Base-by-base conservation (phyloP, 1,140 invertebrate species). In the Phenacoccus solenopsis region DNA sequence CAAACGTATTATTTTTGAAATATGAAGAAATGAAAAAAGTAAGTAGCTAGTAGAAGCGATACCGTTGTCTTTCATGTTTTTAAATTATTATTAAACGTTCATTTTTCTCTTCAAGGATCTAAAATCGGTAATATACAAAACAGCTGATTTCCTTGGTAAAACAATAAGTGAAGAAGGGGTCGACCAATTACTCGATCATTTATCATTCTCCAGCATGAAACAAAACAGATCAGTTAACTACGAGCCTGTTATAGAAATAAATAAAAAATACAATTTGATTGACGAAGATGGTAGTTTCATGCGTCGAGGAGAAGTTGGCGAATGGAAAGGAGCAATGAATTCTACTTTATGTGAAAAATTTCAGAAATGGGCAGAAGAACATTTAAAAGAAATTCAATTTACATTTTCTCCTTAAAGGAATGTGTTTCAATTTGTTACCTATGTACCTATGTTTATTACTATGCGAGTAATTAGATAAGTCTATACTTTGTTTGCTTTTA, bases 1-100 rank as follows among this genome's bases (percentile, higher is more conserved):
- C 86, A 0, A 92, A 94, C 73, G 78, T 94, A 1, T 78, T 92
- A 0, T 89, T 94, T 73, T 77, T 94, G 25, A 92, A 86, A 73
- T 96, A 90, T 75, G 91, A 95, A 80, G 90, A 93, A 67, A 88
- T 93, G 88, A 90, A 90, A 75, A 80, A 77, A 74, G 82, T 83
- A 76, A 76, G 57, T 59, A 20, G 16, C 32, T 28, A 32, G n/a
- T 12, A 28, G 30, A 20, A 16, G 32, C 28, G 30, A 12, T 24
- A 13, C 24, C 27, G 7, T 61, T n/a, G 9, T 24, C 59, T 24
- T 61, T 20, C 7, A 61, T 9, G 32, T 38, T 9, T 10, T 38
- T 10, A 38, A 38, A 38, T 38, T 38, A 38, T 9, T n/a, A n/a
- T n/a, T n/a, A n/a, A n/a, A n/a, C n/a, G n/a, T 13, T 9, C 10